A percentile compares a stretch with the other conserved stretches of the same genome.
These are phyloP conservation scores for Oscheius sp. DNA, from an alignment of 2,888 invertebrate species.

Conservation along the genomic window DNA sequence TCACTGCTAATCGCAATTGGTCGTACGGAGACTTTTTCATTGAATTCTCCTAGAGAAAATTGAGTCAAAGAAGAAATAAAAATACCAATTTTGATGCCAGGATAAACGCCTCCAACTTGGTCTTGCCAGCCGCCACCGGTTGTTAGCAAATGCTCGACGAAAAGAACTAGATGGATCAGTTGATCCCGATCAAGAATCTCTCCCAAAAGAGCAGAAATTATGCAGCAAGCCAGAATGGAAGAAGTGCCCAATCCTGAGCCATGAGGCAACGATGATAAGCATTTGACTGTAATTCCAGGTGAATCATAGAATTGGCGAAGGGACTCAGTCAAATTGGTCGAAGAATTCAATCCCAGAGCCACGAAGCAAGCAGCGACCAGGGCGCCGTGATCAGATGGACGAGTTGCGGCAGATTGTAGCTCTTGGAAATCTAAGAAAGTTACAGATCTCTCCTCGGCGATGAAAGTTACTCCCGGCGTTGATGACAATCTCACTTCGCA, in stretches of 20 bases:
- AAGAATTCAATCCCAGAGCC: conserved; percentile 34
- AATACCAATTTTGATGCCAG: conserved; percentile 72
- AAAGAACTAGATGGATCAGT: conserved; percentile 73
- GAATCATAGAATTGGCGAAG: conserved; percentile 2
- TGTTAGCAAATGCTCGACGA: conserved; percentile 74
- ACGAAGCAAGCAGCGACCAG: conserved; percentile 58
- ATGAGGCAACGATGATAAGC: conserved; percentile 54
- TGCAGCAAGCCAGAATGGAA: conserved; percentile 74
- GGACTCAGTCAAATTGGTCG: not conserved
- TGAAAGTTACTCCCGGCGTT: not conserved
- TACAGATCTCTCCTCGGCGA: conserved; percentile 2
- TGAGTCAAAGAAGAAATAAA: not conserved
- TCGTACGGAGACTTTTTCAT: not conserved
- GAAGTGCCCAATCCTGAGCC: conserved; percentile 75
- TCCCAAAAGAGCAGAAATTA: conserved; percentile 73
- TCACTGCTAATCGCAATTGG: not conserved
- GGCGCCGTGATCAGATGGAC: conserved; percentile 36
- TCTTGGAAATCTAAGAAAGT: not conserved
- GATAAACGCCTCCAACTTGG: conserved; percentile 72
- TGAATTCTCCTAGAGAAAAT: conserved; percentile 18
- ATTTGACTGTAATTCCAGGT: conserved; percentile 36
- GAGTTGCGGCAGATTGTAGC: not conserved
- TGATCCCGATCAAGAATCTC: conserved; percentile 52
- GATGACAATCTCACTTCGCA: not conserved
- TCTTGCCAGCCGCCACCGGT: conserved; percentile 77